A percentile compares a stretch with the other conserved stretches of the same genome.
Conservation (phyloP, 2,888 invertebrate genomes). For the Carpatolechia fugitivella region DNA sequence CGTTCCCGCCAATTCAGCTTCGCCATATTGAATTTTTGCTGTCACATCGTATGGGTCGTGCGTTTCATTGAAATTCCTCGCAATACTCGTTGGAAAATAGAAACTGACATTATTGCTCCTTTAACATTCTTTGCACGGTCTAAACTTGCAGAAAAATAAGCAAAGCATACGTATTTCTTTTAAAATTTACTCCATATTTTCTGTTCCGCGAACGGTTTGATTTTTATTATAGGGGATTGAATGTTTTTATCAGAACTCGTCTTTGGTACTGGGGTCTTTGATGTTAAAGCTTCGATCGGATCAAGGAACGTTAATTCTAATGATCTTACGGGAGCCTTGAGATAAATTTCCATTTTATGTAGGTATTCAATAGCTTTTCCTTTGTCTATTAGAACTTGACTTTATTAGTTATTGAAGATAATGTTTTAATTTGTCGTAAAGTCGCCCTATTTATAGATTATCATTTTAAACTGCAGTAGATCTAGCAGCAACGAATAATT, state of each 20-base stretch:
- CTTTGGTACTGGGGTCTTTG: background rate
- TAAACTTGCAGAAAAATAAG: background rate
- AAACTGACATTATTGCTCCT: background rate
- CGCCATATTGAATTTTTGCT: slow-evolving; percentile 5
- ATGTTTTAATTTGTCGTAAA: too few relatives aligned
- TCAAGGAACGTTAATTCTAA: background rate
- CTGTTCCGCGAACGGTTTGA: background rate
- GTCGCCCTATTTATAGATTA: too few relatives aligned
- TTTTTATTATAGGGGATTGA: background rate
- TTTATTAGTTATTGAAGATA: background rate
- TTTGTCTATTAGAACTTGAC: background rate
- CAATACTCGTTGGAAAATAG: background rate
- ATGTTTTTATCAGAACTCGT: background rate
- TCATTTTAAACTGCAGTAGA: too few relatives aligned
- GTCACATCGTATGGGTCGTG: background rate
- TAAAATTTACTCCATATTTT: background rate
- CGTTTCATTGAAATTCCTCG: slow-evolving; percentile 5
- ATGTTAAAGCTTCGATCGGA: background rate
- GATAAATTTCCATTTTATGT: background rate
- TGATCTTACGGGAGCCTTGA: background rate
- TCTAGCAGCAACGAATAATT: too few relatives aligned
- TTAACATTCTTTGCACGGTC: background rate
- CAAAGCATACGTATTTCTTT: too few relatives aligned
- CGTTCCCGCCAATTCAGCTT: too few relatives aligned
- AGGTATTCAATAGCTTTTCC: background rate